These are phyloP conservation scores for Nebria brevicollis DNA, from an alignment of 2,888 invertebrate species.

Conservation along the genomic window DNA sequence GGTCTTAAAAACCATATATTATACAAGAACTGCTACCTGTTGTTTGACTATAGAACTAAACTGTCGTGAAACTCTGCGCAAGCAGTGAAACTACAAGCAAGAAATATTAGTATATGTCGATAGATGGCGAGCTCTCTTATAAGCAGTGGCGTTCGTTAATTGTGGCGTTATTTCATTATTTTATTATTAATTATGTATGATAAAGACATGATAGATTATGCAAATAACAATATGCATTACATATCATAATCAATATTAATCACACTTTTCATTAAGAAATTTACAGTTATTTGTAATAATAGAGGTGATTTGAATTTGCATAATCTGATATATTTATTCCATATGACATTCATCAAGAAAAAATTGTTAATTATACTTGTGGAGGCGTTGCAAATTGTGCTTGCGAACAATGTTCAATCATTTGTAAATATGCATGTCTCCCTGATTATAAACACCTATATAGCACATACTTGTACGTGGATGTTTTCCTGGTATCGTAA, in stretches of 20 bases:
- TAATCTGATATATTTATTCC: constrained; percentile 3
- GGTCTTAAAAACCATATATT: background rate
- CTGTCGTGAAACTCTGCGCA: background rate
- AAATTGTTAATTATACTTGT: background rate
- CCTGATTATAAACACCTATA: too few species aligned
- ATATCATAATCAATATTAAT: constrained; percentile 17
- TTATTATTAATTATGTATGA: background rate
- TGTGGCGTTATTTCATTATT: background rate
- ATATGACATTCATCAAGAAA: background rate
- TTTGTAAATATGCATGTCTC: too few species aligned
- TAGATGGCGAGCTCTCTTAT: background rate
- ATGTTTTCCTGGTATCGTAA: too few species aligned
- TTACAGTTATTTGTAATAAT: constrained; percentile 18
- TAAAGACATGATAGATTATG: constrained; percentile 4
- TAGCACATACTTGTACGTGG: too few species aligned
- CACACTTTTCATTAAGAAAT: constrained; percentile 13
- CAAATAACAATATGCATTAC: constrained; percentile 25
- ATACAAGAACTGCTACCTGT: background rate
- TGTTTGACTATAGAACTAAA: background rate
- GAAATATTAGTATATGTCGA: background rate
- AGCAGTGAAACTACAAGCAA: background rate
- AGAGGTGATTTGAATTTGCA: constrained; percentile 22
- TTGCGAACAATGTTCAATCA: too few species aligned
- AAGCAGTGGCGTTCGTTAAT: background rate
- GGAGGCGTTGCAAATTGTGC: constrained; percentile 4